Conservation (phyloP, 2,888 invertebrate genomes). For the Drosophila barbarae region DNA sequence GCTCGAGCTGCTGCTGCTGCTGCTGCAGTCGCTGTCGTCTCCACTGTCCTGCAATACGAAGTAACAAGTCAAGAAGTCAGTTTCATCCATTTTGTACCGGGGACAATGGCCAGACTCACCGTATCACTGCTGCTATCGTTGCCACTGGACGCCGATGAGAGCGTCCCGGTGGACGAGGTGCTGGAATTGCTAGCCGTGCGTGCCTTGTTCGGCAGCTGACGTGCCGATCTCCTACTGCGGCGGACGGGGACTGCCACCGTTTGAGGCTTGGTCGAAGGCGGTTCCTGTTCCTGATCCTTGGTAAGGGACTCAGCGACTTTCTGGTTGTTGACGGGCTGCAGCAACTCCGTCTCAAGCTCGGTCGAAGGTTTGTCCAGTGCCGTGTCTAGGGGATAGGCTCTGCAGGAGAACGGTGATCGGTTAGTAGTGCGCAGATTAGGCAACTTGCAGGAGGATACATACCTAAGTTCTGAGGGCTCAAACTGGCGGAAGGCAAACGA, state of each 20-base stretch:
- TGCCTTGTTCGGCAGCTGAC: constrained; percentile 36
- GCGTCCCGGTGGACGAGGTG: constrained; percentile 32
- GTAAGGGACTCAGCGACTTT: constrained; percentile 1
- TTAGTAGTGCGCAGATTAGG: background rate
- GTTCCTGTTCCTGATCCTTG: background rate
- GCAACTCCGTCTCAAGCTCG: constrained; percentile 10
- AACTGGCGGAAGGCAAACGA: constrained; percentile 91
- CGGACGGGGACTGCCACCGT: constrained; percentile 24
- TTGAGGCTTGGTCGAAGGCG: background rate
- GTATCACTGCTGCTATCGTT: constrained; percentile 57
- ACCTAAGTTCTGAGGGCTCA: constrained; percentile 89
- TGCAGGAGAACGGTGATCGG: constrained; percentile 67
- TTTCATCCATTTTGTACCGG: accelerated
- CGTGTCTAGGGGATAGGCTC: constrained; percentile 95
- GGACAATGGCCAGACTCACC: constrained; percentile 42
- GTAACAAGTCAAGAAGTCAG: background rate
- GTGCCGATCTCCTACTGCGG: constrained; percentile 50
- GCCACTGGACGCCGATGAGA: constrained; percentile 35
- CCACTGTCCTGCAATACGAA: constrained; percentile 55
- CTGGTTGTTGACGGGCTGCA: constrained; percentile 10
- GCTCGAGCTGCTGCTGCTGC: constrained; percentile 49
- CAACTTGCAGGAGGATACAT: constrained; percentile 43
- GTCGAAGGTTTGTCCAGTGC: constrained; percentile 81
- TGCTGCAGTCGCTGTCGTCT: constrained; percentile 55
- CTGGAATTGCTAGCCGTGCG: constrained; percentile 44